Evolutionary conservation across 2,888 invertebrate species (phyloP).

Genomic region (Megalurothrips usitatus): DNA sequence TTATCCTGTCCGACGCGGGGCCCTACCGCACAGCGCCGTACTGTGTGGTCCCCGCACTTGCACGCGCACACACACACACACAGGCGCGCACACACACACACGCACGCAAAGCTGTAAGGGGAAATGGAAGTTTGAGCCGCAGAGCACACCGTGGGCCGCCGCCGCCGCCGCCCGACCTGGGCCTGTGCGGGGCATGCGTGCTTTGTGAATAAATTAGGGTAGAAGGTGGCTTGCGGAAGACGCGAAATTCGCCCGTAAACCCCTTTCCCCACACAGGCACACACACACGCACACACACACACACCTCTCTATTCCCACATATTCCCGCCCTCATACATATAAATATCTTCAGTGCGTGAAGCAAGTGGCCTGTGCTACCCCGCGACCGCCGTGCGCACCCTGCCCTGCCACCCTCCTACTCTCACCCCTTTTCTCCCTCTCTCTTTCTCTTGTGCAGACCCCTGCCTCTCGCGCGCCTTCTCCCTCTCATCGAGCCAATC

Average conservation of each 20-base stretch:
- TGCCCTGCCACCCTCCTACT: neutral
- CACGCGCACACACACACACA: too few relatives aligned
- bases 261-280: neutral
- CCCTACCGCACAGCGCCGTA: too few relatives aligned
- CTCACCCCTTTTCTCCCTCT: neutral
- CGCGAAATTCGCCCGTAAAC: slow-evolving; percentile 19
- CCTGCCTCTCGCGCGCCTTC: neutral
- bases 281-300: neutral
- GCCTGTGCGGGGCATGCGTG: neutral
- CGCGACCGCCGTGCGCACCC: too few relatives aligned
- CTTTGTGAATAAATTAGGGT: slow-evolving; percentile 25
- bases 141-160: neutral
- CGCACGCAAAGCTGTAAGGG: neutral
- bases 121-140: slow-evolving; percentile 11
- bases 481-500: neutral
- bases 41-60: too few relatives aligned
- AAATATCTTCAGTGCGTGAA: slow-evolving; percentile 8
- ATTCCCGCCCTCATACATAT: slow-evolving; percentile 16
- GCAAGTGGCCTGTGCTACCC: neutral
- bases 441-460: too few relatives aligned
- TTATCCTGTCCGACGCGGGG: neutral
- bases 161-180: too few relatives aligned
- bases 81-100: too few relatives aligned
- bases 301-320: neutral
- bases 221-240: slow-evolving; percentile 23